A percentile compares a stretch with the other conserved stretches of the same genome.
phyloP scores from a whole-genome alignment of 2,113 vertebrate genomes.

The Stomatorhinus ivindoensis region DNA sequence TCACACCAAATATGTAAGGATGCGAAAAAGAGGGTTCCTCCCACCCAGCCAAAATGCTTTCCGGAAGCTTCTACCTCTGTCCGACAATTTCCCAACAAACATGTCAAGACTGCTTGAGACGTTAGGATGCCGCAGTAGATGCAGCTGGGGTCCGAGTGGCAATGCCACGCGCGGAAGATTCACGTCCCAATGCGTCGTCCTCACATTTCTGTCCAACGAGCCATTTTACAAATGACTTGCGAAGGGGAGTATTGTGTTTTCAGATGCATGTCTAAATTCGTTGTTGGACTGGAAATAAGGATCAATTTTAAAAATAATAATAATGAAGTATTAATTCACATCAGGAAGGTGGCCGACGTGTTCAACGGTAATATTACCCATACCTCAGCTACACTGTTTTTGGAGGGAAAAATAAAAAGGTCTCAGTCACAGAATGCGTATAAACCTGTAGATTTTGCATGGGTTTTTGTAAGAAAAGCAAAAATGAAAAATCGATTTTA shows the following conservation, averaged over 20 bases:
- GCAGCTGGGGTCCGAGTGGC: conserved; percentile 75
- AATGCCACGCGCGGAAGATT: conserved; percentile 70
- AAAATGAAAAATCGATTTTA: conserved; percentile 66
- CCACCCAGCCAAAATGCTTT: conserved; percentile 97
- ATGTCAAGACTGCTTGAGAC: conserved; percentile 89
- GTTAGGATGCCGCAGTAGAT: conserved; percentile 83
- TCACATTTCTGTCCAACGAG: conserved; percentile 80
- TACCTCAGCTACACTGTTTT: conserved; percentile 98
- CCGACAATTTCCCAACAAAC: conserved; percentile 88
- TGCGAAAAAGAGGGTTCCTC: conserved; percentile 80
- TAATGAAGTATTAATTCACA: conserved; percentile 64
- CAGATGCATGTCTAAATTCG: conserved; percentile 85
- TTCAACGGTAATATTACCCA: conserved; percentile 89
- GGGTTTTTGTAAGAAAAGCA: conserved; percentile 97
- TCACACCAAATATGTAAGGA: conserved; percentile 94
- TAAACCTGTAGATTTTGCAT: conserved; percentile 99
- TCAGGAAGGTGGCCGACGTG: conserved; percentile 86
- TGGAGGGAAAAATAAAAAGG: conserved; percentile 69
- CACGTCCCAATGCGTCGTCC: conserved; percentile 77
- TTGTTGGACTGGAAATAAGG: conserved; percentile 86
- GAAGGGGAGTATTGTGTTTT: conserved; percentile 83
- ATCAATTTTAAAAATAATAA: conserved; percentile 48
- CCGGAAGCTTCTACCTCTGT: conserved; percentile 99
- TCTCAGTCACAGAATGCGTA: conserved; percentile 99
- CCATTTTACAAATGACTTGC: conserved; percentile 73